These are phyloP conservation scores for Arvicanthis niloticus DNA, from an alignment of 2,113 vertebrate species.

Conservation along the genomic window DNA sequence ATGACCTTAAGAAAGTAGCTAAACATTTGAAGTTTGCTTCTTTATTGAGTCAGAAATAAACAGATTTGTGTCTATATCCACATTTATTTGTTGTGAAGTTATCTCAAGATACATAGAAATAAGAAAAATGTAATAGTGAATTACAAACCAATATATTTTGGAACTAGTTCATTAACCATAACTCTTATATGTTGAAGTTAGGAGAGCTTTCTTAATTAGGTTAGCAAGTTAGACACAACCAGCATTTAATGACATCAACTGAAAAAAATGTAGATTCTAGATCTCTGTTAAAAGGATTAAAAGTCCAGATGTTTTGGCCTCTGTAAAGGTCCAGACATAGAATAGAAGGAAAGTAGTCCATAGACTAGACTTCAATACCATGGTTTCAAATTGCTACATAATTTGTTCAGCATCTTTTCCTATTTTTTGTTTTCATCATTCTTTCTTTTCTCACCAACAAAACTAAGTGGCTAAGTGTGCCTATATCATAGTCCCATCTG, in stretches of 20 bases:
- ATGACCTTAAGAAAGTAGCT: neutral
- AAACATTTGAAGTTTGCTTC: neutral
- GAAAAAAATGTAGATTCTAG: neutral
- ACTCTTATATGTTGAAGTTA: neutral
- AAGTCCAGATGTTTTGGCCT: neutral
- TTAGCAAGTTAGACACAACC: neutral
- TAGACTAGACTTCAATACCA: neutral
- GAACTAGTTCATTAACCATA: neutral
- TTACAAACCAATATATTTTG: neutral
- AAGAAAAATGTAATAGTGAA: slow-evolving; percentile 8
- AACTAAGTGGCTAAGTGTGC: neutral
- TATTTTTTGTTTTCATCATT: neutral
- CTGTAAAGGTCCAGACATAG: neutral
- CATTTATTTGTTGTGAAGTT: neutral
- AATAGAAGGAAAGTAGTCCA: neutral
- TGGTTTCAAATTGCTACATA: neutral
- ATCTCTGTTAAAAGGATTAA: neutral
- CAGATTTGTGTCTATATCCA: neutral
- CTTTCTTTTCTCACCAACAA: neutral
- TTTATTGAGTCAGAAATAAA: slow-evolving; percentile 7
- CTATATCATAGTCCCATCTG: neutral
- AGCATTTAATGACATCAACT: neutral
- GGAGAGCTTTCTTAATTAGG: neutral
- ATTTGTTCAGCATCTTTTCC: neutral
- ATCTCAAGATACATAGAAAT: neutral